phyloP scores from a whole-genome alignment of 1,140 invertebrate genomes.

The Drosophila auraria region DNA sequence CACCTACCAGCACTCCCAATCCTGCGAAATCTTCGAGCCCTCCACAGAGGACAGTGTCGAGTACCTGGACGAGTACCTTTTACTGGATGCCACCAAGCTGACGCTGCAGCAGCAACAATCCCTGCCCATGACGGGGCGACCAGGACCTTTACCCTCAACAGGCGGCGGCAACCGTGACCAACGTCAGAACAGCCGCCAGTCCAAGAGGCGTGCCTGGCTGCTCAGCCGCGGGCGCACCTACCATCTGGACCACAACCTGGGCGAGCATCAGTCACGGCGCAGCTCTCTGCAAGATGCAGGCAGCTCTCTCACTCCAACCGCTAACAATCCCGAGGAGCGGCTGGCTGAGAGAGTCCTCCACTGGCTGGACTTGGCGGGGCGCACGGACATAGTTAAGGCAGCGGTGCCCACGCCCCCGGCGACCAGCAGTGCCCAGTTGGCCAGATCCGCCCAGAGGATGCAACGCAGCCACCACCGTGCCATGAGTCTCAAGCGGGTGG shows the following conservation, averaged over 20 bases:
- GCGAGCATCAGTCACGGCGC: slow-evolving; percentile 59
- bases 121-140: slow-evolving; percentile 32
- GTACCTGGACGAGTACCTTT: slow-evolving; percentile 59
- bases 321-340: slow-evolving; percentile 77
- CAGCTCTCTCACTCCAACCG: slow-evolving; percentile 7
- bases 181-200: slow-evolving; percentile 41
- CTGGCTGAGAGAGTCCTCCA: slow-evolving; percentile 80
- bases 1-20: slow-evolving; percentile 42
- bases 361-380: slow-evolving; percentile 79
- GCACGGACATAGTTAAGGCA: slow-evolving; percentile 60
- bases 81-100: slow-evolving; percentile 70
- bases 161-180: slow-evolving; percentile 13
- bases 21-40: slow-evolving; percentile 48
- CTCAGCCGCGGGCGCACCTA: slow-evolving; percentile 60
- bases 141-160: background rate
- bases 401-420: slow-evolving; percentile 9
- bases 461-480: slow-evolving; percentile 45
- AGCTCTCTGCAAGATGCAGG: slow-evolving; percentile 73
- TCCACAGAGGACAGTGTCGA: slow-evolving; percentile 48
- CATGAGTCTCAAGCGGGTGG: slow-evolving; percentile 43
- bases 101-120: slow-evolving; percentile 60
- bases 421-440: slow-evolving; percentile 39
- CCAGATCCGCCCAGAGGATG: slow-evolving; percentile 36
- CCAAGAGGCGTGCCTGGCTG: slow-evolving; percentile 64
- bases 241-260: slow-evolving; percentile 48